phyloP scores from a whole-genome alignment of 2,797 vertebrate species.

The Brotula barbata region DNA sequence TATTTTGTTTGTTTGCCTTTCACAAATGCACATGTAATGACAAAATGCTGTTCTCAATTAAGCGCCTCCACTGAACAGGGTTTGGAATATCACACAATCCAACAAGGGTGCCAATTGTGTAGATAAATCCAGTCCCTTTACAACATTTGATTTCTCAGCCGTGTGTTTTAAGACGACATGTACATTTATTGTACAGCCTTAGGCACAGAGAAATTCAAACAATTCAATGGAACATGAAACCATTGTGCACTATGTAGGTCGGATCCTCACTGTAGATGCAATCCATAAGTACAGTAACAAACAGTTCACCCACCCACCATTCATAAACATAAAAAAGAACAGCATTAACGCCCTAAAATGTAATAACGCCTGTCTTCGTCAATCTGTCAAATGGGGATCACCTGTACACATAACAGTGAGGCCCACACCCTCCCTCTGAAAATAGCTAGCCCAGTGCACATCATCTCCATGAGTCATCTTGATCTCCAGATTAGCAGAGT shows the following conservation, averaged over 20 bases:
- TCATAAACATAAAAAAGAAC: neutral
- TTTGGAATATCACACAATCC: neutral
- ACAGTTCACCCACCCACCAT: constrained; percentile 2
- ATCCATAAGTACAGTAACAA: constrained; percentile 11
- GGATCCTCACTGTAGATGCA: neutral
- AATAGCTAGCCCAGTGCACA: constrained; percentile 38
- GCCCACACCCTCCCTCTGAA: constrained; percentile 7
- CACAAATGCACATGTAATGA: too few species aligned
- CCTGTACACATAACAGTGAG: neutral
- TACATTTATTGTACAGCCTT: too few species aligned
- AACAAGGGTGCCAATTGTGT: constrained; percentile 1
- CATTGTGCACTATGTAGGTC: too few species aligned
- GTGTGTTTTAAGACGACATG: neutral
- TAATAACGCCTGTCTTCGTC: constrained; percentile 15
- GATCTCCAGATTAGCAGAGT: constrained; percentile 31
- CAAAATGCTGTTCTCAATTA: too few species aligned
- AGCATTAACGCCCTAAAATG: constrained; percentile 44
- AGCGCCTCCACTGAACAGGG: rapidly evolving
- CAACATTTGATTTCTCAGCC: neutral
- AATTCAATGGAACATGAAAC: neutral
- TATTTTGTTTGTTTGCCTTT: too few species aligned
- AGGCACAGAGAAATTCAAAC: too few species aligned
- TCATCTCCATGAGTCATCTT: constrained; percentile 33
- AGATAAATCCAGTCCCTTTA: neutral
- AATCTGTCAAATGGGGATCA: constrained; percentile 6